phyloP scores from a whole-genome alignment of 2,888 invertebrate species.

The Strigamia crassipes region DNA sequence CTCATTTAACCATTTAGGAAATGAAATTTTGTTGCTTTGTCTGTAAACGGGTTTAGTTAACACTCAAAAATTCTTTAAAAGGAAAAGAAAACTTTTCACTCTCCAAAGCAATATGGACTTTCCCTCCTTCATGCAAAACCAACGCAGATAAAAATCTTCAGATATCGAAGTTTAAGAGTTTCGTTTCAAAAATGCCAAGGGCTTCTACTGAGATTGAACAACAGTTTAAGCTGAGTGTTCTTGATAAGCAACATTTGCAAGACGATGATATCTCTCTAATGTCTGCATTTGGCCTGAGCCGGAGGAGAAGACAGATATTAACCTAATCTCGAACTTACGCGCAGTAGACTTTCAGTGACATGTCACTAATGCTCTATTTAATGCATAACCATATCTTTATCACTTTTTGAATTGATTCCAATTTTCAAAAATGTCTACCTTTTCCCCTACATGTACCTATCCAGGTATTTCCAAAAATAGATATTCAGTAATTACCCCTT shows the following conservation, averaged over 20 bases:
- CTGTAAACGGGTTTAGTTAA: too few species aligned
- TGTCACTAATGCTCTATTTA: background rate
- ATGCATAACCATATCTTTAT: background rate
- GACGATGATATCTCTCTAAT: background rate
- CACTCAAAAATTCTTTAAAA: too few species aligned
- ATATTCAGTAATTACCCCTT: too few species aligned
- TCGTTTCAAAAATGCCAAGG: background rate
- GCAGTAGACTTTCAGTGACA: background rate
- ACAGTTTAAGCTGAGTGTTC: background rate
- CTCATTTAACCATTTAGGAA: too few species aligned
- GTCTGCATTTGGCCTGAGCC: background rate
- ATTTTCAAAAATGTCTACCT: background rate
- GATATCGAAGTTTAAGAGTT: background rate
- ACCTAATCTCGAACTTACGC: slow-evolving; percentile 1
- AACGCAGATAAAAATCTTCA: too few species aligned
- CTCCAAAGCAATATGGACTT: too few species aligned
- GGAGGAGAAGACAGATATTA: background rate
- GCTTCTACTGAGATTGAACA: background rate
- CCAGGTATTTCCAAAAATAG: background rate
- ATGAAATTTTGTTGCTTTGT: too few species aligned
- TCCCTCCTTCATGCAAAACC: too few species aligned
- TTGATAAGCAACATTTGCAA: background rate
- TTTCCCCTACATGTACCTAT: background rate
- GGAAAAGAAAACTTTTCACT: too few species aligned
- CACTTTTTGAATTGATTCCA: background rate